Evolutionary conservation across 2,113 vertebrate species (phyloP), one percentile per base, ranked within the genome.

Genomic region (Otus sunia): DNA sequence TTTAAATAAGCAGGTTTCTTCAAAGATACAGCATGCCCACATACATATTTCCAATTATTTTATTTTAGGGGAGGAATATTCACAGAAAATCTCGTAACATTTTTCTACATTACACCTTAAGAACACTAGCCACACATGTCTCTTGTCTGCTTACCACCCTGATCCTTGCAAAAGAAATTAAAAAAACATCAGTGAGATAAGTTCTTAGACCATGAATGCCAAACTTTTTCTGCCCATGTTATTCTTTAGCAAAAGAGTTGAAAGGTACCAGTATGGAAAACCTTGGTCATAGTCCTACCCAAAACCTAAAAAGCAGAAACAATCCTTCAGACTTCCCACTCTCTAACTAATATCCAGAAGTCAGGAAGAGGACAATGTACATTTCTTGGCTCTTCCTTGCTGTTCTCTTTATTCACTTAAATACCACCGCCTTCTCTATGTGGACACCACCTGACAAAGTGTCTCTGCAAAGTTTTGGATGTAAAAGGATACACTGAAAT

Each of bases 91-190:
- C 36, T 56, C 19, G 29, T 5, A 53, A 29, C 6, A 29, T 36
- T n/a, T 75, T 80, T 75, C 22, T 64, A 23, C 19, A 9, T n/a
- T 77, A 36, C 15, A 17, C 29, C 32, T 62, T 55, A 47, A 27
- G 36, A 83, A 76, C 10, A 49, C 23, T 41, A 71, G 12, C 9
- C 26, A n/a, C 9, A 14, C 0, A 0, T 50, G 5, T 45, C 47
- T 56, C 49, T 76, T 52, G 13, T 25, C 17, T 74, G 30, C 30
- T 55, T 13, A 71, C 43, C 16, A 86, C 5, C 43, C 26, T 39
- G 23, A 50, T 26, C 23, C 12, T 88, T 71, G 27, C 25, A 86
- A 63, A 49, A 49, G 10, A 74, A 76, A 66, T 4, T 4, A 34
- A 59, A 43, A 62, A n/a, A 39, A 1, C 2, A 34, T 14, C 5